Base-by-base conservation (phyloP, 2,797 vertebrate genomes). In the Rhinoraja longicauda region DNA sequence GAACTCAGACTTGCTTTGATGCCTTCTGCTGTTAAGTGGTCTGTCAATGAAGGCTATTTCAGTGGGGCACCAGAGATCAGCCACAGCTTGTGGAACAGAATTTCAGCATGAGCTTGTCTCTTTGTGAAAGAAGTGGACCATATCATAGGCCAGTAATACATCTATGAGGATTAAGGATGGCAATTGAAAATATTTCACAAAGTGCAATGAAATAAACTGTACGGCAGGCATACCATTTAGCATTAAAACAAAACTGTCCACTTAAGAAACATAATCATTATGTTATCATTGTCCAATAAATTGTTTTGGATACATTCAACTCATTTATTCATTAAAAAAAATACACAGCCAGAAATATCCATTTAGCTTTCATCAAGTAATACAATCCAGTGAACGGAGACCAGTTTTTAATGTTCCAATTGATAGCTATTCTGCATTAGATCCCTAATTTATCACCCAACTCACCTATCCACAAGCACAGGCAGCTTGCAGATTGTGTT, bases 371-470 rank as follows among this genome's bases (percentile, higher is more conserved):
- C 26, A 70, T 92, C 90, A 75, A 92, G 70, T 29, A 92, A 73
- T n/a, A 36, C 70, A 92, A 73, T 21, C 10, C 90, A 29, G 24
- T 91, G 90, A 91, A 91, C 7, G 70, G 36, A 24, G 90, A 53
- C 90, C 24, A 45, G 39, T 45, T 45, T 92, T 53, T 92, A 92
- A 73, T 92, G 70, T 24, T 92, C 70, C 32, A 92, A 53, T 92
- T 92, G 90, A 92, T 75, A 73, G 90, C 67, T 92, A 70, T 39
- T 72, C 72, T 92, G 90, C 70, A 29, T 92, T 92, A 92, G 24
- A 45, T 92, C 67, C 39, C 70, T 73, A 92, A 75, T 92, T 92
- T 92, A 92, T 92, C 90, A 92, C 67, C 36, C 90, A 91, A 90
- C 72, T 73, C 90, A 53, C 90, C 90, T 92, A 92, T 73, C 36